Base-by-base conservation (phyloP, 2,888 invertebrate species). In the Acrocyrtus sp. region DNA sequence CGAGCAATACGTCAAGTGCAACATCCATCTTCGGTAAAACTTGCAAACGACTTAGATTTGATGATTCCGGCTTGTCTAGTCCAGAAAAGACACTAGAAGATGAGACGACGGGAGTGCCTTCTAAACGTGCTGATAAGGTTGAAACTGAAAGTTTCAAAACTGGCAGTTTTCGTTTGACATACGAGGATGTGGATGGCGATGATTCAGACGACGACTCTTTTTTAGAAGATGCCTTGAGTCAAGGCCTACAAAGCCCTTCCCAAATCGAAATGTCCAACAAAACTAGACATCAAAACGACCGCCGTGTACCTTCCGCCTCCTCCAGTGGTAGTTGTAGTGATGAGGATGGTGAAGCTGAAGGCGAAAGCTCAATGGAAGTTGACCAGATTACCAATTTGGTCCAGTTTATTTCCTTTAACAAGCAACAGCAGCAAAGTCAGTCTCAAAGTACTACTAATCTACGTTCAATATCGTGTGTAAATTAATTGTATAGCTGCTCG, bases 371-470 rank as follows among this genome's bases (percentile, higher is more conserved):
- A 43, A 87, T 88, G 87, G 88, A 88, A 83, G 87, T 88, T 78
- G 88, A 88, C 82, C 84, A 87, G 77, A 87, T 88, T 76, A 88
- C 88, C 45, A 88, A 87, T 72, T 82, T 88, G 75, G 88, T 88
- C 76, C 88, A 88, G 57, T 87, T 87, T 80, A 88, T 88, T 83
- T 88, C 88, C 82, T 88, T 88, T 81, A 75, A 70, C 17, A 74
- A 73, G 48, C 67, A 73, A 47, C 60, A 68, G 39, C n/a, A n/a
- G n/a, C 63, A 63, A 45, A 47, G 26, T 45, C 70, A 70, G 21
- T 19, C 63, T 50, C 72, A 63, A 62, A 54, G 39, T 47, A 29
- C 27, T 65, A 19, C 54, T 45, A 56, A 54, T 24, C 29, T 65
- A 6, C 27, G 54, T 26, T 54, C 24, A n/a, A 54, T 54, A n/a